Percentiles rank a stretch among this genome's conserved stretches.
Conservation (phyloP, 2,113 vertebrate genomes). For the Cettia cetti region DNA sequence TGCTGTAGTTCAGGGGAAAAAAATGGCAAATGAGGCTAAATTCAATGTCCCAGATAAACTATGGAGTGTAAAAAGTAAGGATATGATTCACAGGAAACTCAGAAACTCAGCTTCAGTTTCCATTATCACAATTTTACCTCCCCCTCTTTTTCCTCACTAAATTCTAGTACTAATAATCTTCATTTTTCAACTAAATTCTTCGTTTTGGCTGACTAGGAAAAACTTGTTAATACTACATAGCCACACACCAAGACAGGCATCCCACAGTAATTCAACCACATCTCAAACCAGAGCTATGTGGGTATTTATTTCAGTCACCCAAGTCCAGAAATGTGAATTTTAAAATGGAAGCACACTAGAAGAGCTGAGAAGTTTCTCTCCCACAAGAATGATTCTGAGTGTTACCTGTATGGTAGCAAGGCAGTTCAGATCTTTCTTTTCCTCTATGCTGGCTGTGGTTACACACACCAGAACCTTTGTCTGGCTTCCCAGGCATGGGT, state of each 20-base stretch:
- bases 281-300: background rate
- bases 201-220: background rate
- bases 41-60: conserved; percentile 10
- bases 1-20: background rate
- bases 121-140: background rate
- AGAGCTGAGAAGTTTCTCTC: background rate
- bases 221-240: background rate
- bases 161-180: background rate
- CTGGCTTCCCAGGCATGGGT: background rate
- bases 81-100: background rate
- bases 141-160: background rate
- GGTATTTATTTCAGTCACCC: background rate
- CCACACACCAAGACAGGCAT: background rate
- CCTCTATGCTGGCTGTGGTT: accelerated
- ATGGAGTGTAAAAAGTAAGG: background rate
- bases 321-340: background rate
- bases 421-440: background rate
- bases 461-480: background rate
- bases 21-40: background rate
- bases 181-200: background rate
- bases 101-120: background rate
- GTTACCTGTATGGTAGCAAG: background rate
- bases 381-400: background rate
- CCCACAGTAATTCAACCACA: background rate
- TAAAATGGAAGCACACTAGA: background rate